Evolutionary conservation across 2,797 vertebrate genomes (phyloP).

Genomic region (Bovichtus variegatus): DNA sequence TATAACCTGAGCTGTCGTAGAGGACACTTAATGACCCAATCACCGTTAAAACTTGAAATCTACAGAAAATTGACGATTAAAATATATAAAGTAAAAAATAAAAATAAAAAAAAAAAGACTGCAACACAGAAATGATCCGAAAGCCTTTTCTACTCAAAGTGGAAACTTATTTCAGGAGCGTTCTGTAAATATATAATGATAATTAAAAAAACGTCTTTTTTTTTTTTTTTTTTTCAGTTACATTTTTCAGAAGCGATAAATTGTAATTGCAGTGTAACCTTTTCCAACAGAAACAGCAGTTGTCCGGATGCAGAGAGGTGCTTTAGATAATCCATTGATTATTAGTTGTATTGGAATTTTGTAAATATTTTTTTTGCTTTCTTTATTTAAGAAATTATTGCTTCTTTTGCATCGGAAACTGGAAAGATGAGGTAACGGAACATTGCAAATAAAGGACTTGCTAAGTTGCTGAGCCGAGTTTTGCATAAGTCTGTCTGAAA

Average conservation of each 20-base stretch:
- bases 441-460: constrained; percentile 90
- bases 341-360: constrained; percentile 92
- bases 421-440: constrained; percentile 88
- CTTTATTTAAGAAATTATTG: constrained; percentile 94
- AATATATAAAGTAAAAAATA: constrained; percentile 70
- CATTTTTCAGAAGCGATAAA: constrained; percentile 82
- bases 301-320: constrained; percentile 90
- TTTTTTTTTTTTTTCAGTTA: constrained; percentile 74
- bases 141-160: constrained; percentile 88
- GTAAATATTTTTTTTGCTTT: constrained; percentile 93
- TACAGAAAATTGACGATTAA: constrained; percentile 83
- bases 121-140: constrained; percentile 83
- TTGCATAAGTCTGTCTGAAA: constrained; percentile 36
- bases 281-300: constrained; percentile 81
- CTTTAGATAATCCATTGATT: constrained; percentile 92
- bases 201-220: constrained; percentile 46
- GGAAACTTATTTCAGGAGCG: constrained; percentile 87
- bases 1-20: constrained; percentile 75
- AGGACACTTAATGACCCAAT: constrained; percentile 82
- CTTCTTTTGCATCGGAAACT: constrained; percentile 95
- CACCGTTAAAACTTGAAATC: constrained; percentile 87
- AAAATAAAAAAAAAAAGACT: constrained; percentile 19
- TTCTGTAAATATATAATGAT: constrained; percentile 88
- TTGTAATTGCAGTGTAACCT: constrained; percentile 87
- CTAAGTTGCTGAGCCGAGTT: constrained; percentile 81